Conservation (phyloP, 2,797 vertebrate genomes). For the Protosalanx chinensis region DNA sequence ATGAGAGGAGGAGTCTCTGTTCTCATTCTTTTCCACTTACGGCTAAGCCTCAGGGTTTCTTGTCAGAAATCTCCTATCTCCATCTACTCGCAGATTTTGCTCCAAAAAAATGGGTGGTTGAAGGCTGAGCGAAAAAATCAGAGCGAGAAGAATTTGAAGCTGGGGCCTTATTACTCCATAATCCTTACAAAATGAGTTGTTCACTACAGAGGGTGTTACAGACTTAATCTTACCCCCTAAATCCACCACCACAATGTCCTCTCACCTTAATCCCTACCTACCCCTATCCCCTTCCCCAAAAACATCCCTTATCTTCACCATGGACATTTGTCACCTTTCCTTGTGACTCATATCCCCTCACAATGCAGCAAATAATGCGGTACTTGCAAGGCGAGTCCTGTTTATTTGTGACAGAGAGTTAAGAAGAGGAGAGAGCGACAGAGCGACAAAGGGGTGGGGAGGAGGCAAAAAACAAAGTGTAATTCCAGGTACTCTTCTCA, state of each 20-base stretch:
- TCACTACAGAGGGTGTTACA: constrained; percentile 23
- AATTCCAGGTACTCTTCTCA: constrained; percentile 8
- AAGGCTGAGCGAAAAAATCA: constrained; percentile 7
- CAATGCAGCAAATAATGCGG: constrained; percentile 55
- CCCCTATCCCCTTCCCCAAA: neutral
- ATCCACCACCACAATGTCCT: constrained; percentile 15
- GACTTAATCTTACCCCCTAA: constrained; percentile 18
- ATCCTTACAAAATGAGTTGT: constrained; percentile 19
- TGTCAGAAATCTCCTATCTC: constrained; percentile 3
- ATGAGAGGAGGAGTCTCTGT: neutral
- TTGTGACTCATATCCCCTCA: constrained; percentile 54
- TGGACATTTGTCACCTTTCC: constrained; percentile 11
- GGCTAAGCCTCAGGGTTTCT: neutral
- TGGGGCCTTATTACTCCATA: constrained; percentile 12
- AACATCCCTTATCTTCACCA: constrained; percentile 22
- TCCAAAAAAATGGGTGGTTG: neutral
- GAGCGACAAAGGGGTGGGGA: constrained; percentile 73
- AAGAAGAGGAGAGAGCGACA: constrained; percentile 66
- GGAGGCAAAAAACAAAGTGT: constrained; percentile 33
- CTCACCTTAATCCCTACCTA: constrained; percentile 2
- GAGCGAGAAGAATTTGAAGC: neutral
- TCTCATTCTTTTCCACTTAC: neutral
- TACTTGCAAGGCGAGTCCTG: constrained; percentile 68
- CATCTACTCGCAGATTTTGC: neutral
- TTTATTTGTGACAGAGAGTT: constrained; percentile 67